phyloP scores from a whole-genome alignment of 1,140 invertebrate genomes.

The Musca domestica region DNA sequence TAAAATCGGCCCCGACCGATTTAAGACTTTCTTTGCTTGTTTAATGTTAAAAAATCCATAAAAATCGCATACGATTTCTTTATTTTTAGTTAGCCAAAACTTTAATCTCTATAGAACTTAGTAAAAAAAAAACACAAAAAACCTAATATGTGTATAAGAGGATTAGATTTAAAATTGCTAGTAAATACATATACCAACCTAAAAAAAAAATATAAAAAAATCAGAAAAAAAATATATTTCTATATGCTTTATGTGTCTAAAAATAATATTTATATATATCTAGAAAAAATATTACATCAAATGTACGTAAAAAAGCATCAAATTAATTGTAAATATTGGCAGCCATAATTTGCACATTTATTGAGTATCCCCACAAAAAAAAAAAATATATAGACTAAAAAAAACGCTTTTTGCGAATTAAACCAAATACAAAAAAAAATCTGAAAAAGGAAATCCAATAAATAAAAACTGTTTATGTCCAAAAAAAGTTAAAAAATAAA shows the following conservation, averaged over 20 bases:
- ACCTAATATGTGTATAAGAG: background rate
- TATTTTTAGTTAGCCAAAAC: too few species aligned
- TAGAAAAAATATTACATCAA: too few species aligned
- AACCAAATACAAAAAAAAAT: background rate
- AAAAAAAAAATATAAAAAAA: constrained; percentile 6
- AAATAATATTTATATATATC: constrained; percentile 7
- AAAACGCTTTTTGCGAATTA: background rate
- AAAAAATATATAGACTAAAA: background rate
- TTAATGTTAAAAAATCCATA: too few species aligned
- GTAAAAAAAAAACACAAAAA: background rate
- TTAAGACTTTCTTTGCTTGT: too few species aligned
- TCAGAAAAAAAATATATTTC: constrained; percentile 14
- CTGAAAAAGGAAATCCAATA: background rate
- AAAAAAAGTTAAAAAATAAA: background rate
- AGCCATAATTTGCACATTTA: too few species aligned
- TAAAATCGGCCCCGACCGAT: too few species aligned
- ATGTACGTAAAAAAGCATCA: too few species aligned
- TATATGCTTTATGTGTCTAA: constrained; percentile 17
- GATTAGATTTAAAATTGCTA: background rate
- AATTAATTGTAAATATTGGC: too few species aligned
- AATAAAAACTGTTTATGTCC: background rate
- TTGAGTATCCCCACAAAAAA: background rate
- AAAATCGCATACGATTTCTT: too few species aligned
- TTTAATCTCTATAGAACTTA: too few species aligned
- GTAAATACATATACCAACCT: background rate